Evolutionary conservation across 2,797 vertebrate species (phyloP).

Genomic region (Notoglanidium macrostoma): DNA sequence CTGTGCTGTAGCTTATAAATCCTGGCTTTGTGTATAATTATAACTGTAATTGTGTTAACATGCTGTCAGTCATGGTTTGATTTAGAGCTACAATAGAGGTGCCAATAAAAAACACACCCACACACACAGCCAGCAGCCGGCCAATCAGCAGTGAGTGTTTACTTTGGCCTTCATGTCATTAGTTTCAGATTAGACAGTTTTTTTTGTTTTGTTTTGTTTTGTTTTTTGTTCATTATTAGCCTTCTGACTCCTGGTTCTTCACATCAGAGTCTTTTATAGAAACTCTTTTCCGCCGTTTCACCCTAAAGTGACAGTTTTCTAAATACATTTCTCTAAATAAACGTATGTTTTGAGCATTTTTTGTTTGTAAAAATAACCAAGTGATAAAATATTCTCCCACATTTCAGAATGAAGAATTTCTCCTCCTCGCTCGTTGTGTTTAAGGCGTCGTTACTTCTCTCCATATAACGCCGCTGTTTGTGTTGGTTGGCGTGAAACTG

Average conservation of each 20-base stretch:
- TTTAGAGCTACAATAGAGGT: not conserved
- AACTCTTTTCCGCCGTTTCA: not conserved
- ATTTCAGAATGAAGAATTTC: not conserved
- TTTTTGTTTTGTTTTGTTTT: too few relatives aligned
- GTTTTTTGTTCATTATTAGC: too few relatives aligned
- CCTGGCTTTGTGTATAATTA: not conserved
- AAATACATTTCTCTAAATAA: not conserved
- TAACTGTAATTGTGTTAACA: not conserved
- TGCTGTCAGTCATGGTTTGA: not conserved
- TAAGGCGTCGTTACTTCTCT: not conserved
- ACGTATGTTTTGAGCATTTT: not conserved
- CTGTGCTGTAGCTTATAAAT: not conserved
- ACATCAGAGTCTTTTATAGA: not conserved
- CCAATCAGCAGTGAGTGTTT: too few relatives aligned
- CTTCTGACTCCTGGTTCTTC: not conserved
- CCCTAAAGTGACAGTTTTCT: not conserved
- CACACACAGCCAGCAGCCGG: not conserved
- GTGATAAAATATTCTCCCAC: not conserved
- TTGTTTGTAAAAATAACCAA: not conserved
- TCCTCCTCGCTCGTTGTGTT: not conserved
- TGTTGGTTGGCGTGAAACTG: not conserved
- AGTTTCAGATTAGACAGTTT: not conserved
- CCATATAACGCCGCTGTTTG: not conserved
- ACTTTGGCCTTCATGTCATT: not conserved
- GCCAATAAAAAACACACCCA: not conserved